phyloP scores from a whole-genome alignment of 2,113 vertebrate species.

The Natator depressus region DNA sequence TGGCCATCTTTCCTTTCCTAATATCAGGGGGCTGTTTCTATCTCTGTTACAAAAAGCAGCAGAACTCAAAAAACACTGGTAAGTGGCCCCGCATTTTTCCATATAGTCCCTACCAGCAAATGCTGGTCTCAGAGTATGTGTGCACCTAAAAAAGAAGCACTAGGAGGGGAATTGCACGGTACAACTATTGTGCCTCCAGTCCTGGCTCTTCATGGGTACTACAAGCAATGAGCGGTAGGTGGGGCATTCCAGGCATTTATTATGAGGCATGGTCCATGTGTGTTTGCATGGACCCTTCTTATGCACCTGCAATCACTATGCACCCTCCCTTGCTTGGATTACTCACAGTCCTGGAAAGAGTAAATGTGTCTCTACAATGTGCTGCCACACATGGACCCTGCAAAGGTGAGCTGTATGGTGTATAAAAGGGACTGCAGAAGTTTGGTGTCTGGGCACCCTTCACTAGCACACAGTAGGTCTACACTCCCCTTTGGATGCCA shows the following conservation, averaged over 20 bases:
- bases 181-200: background rate
- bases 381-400: too few relatives aligned
- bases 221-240: background rate
- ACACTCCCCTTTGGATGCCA: too few relatives aligned
- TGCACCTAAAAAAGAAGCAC: background rate
- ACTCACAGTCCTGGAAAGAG: too few relatives aligned
- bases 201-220: background rate
- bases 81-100: background rate
- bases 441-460: too few relatives aligned
- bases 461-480: too few relatives aligned
- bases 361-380: too few relatives aligned
- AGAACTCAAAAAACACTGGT: background rate
- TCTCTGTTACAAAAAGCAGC: slow-evolving; percentile 21
- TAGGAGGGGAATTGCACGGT: background rate
- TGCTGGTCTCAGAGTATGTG: background rate
- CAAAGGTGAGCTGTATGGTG: too few relatives aligned
- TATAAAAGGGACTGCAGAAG: too few relatives aligned
- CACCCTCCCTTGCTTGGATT: too few relatives aligned
- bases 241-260: background rate
- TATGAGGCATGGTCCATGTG: background rate
- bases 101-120: fast-evolving
- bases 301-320: too few relatives aligned
- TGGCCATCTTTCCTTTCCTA: background rate
- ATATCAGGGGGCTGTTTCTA: background rate
- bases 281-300: background rate